Evolutionary conservation across 2,888 invertebrate species (phyloP).

Genomic region (Pyrochroa serraticornis): DNA sequence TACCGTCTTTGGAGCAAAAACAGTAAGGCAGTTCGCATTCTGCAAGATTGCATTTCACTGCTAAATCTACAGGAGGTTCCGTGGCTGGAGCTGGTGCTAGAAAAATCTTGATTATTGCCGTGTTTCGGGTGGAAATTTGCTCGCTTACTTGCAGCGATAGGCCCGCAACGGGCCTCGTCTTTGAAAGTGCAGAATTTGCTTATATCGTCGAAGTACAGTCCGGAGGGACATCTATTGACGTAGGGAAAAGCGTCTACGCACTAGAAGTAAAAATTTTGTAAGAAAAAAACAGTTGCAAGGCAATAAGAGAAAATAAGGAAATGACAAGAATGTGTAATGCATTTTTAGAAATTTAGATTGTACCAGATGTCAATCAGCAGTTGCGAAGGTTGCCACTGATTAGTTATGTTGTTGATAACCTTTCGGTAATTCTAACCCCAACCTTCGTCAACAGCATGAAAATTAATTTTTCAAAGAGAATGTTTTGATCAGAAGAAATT

Average conservation of each 20-base stretch:
- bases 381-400: not conserved
- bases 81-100: slow-evolving; percentile 82
- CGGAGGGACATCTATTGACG: slow-evolving; percentile 86
- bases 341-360: not conserved
- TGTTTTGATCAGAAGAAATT: too few species aligned
- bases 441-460: too few species aligned
- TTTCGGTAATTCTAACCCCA: not conserved
- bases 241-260: slow-evolving; percentile 91
- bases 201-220: slow-evolving; percentile 88
- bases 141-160: slow-evolving; percentile 82
- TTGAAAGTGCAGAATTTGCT: slow-evolving; percentile 91
- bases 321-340: not conserved
- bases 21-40: slow-evolving; percentile 86
- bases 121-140: not conserved
- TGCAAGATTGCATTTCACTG: slow-evolving; percentile 76
- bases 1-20: slow-evolving; percentile 91
- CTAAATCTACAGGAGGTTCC: slow-evolving; percentile 80
- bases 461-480: too few species aligned
- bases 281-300: not conserved
- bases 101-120: slow-evolving; percentile 27
- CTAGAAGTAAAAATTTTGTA: slow-evolving; percentile 57
- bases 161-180: slow-evolving; percentile 88
- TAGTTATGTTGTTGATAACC: not conserved
- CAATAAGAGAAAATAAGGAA: not conserved
- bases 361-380: not conserved